phyloP scores from a whole-genome alignment of 2,888 invertebrate species.

The Archaeoteleia sp. region DNA sequence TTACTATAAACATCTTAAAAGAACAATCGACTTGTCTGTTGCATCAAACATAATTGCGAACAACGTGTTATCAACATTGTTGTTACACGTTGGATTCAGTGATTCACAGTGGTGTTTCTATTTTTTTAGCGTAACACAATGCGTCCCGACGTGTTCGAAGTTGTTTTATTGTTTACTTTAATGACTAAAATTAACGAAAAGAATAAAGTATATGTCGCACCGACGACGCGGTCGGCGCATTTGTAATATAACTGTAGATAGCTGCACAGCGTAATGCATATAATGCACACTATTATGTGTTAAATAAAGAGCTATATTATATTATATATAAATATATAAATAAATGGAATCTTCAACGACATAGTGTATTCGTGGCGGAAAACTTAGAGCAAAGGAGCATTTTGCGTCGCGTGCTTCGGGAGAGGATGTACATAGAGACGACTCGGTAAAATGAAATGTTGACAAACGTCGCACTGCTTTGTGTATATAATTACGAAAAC shows the following conservation, averaged over 20 bases:
- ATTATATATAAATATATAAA: constrained; percentile 59
- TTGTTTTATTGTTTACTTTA: constrained; percentile 16
- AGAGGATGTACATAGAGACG: constrained; percentile 32
- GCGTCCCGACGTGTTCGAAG: background rate
- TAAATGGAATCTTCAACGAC: constrained; percentile 67
- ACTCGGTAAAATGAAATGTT: constrained; percentile 5
- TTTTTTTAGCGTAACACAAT: constrained; percentile 30
- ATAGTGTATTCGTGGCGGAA: constrained; percentile 30
- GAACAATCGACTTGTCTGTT: no score
- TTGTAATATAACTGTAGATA: constrained; percentile 74
- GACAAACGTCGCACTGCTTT: constrained; percentile 9
- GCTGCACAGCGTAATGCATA: constrained; percentile 68
- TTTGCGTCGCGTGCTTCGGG: constrained; percentile 37
- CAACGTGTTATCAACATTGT: no score
- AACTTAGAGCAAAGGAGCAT: constrained; percentile 6
- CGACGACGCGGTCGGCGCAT: constrained; percentile 61
- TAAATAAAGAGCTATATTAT: constrained; percentile 63
- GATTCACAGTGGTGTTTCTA: constrained; percentile 37
- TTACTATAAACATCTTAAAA: no score
- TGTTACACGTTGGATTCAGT: no score
- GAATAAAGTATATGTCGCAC: constrained; percentile 51
- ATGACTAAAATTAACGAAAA: background rate
- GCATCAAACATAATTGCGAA: no score
- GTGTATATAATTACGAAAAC: constrained; percentile 30
- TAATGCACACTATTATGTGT: constrained; percentile 70